Percentiles rank a stretch among this genome's conserved stretches.
phyloP scores from a whole-genome alignment of 2,797 vertebrate genomes.

The Otolemur crassicaudatus region DNA sequence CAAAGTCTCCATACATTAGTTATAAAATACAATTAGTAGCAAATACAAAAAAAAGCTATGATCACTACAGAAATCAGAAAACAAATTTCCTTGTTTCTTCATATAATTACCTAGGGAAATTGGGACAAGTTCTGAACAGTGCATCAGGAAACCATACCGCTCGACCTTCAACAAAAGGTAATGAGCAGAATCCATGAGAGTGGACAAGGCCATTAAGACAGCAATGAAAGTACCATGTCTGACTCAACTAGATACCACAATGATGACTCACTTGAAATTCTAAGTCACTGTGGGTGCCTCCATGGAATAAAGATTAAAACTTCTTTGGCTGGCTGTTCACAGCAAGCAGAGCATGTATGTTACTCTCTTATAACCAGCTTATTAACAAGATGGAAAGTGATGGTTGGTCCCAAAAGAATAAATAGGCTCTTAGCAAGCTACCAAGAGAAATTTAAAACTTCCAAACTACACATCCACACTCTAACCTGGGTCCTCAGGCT shows the following conservation, averaged over 20 bases:
- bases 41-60: slow-evolving; percentile 4
- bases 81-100: not conserved
- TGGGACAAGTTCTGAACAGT: not conserved
- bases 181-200: not conserved
- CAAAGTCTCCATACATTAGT: not conserved
- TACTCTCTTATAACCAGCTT: not conserved
- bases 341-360: not conserved
- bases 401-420: not conserved
- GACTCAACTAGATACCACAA: not conserved
- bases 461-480: not conserved
- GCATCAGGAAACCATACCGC: not conserved
- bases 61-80: slow-evolving; percentile 25
- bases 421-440: not conserved
- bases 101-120: not conserved
- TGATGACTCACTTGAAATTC: not conserved
- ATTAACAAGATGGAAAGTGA: slow-evolving; percentile 8
- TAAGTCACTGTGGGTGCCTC: not conserved
- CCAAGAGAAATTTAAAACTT: not conserved
- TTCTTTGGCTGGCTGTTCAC: not conserved
- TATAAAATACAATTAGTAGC: slow-evolving; percentile 5
- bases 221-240: not conserved
- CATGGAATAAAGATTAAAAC: not conserved
- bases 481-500: not conserved
- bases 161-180: not conserved
- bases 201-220: not conserved